Base-by-base conservation (phyloP, 2,888 invertebrate genomes). In the Agrotis segetum region DNA sequence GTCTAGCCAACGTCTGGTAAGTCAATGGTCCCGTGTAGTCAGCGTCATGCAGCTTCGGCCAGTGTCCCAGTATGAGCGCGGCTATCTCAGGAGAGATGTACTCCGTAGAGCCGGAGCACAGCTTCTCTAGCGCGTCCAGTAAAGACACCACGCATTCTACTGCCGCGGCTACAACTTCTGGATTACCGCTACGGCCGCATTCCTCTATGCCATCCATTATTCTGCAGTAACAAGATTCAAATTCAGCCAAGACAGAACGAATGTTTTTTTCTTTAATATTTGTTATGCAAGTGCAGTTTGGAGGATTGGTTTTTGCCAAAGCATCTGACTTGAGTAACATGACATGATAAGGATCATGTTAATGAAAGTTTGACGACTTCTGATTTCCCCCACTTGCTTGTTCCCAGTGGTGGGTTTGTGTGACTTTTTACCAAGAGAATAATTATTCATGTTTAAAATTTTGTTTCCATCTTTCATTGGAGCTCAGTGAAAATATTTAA, bases 151-250 rank as follows among this genome's bases (percentile, higher is more conserved):
- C 98, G 86, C 98, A 98, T 85, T 98, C 98, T 0, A 98, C 98
- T 80, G 98, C 98, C 0, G 98, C 98, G 62, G 97, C 97, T n/a
- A 98, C 95, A 7, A 98, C 97, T 74, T 97, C 97, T 19, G 98
- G 97, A 80, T 98, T 98, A 63, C 97, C 98, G 78, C 98, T 98
- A 82, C 97, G 97, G n/a, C 98, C 98, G 74, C 98, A 98, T 93
- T 99, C 99, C 93, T 99, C 98, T 90, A 99, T 98, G 0, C 99
- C 98, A 89, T 99, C 99, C 97, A 99, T 98, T 85, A 99, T 98
- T 87, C 99, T 96, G 72, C 34, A 34, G 34, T n/a, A 13, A n/a
- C 1, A n/a, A 29, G 55, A 11, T 29, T 29, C 16, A 53, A 24
- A 9, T 53, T 49, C 9, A n/a, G n/a, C 1, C 9, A 49, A 16